These are phyloP conservation scores for Calliopsis andreniformis DNA, from an alignment of 1,140 invertebrate species.

Conservation along the genomic window DNA sequence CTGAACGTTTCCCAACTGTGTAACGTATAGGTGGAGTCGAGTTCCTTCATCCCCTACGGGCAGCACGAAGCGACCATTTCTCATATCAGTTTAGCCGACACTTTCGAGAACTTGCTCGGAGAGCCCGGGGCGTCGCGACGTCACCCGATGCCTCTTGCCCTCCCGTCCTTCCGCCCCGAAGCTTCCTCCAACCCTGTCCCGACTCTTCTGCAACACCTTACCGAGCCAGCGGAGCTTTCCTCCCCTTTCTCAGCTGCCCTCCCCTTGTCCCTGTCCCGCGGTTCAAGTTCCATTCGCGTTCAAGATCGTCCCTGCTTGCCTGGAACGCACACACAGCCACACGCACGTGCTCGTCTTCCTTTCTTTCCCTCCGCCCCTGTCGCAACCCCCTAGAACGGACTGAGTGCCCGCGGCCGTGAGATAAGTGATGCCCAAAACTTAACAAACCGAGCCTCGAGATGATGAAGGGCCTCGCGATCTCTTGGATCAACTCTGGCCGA, in stretches of 20 bases:
- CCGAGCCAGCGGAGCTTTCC: conserved; percentile 27
- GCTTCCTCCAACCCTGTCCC: conserved; percentile 44
- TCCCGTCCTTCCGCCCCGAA: conserved; percentile 42
- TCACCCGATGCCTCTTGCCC: conserved; percentile 75
- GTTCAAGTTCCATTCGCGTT: conserved; percentile 41
- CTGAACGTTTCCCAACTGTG: conserved; percentile 69
- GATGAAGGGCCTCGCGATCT: conserved; percentile 65
- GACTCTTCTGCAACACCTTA: conserved; percentile 55
- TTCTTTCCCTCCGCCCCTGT: not conserved
- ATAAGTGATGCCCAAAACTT: conserved; percentile 76
- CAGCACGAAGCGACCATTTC: conserved; percentile 80
- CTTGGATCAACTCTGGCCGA: conserved; percentile 39
- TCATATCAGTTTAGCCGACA: conserved; percentile 81
- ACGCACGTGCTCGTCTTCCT: not conserved
- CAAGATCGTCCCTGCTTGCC: conserved; percentile 28
- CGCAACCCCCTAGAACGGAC: conserved; percentile 46
- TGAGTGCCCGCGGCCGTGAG: conserved; percentile 69
- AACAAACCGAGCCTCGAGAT: conserved; percentile 70
- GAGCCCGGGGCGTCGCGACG: conserved; percentile 73
- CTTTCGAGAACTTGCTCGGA: conserved; percentile 78
- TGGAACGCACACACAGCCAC: not conserved
- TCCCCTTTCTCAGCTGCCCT: conserved; percentile 32
- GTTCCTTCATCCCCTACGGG: conserved; percentile 75
- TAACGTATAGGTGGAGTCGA: conserved; percentile 75
- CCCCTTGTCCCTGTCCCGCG: conserved; percentile 11